Evolutionary conservation across 2,797 vertebrate genomes (phyloP).

Genomic region (Fringilla coelebs): DNA sequence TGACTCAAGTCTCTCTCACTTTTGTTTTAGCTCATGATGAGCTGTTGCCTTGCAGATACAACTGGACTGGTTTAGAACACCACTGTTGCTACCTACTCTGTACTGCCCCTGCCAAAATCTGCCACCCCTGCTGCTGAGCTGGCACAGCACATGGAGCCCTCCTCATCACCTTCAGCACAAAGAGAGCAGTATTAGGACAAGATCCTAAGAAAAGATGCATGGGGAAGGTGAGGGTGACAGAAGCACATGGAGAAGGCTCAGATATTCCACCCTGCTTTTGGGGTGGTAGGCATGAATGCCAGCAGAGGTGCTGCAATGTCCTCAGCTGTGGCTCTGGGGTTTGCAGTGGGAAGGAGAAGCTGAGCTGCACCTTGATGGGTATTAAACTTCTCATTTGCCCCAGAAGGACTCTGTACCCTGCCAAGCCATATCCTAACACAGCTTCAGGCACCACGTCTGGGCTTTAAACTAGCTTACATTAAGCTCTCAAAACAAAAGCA

Average conservation of each 20-base stretch:
- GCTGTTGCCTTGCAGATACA: neutral
- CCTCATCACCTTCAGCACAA: neutral
- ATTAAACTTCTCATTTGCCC: neutral
- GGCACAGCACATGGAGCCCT: neutral
- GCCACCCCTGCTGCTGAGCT: neutral
- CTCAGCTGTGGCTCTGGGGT: neutral
- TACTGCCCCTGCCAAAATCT: neutral
- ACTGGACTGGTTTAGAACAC: neutral
- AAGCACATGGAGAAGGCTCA: neutral
- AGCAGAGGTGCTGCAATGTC: neutral
- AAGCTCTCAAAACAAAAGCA: neutral
- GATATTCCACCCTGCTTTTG: neutral
- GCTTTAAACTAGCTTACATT: neutral
- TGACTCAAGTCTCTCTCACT: neutral
- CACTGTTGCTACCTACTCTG: accelerated
- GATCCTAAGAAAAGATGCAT: neutral
- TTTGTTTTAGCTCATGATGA: neutral
- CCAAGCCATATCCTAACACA: neutral
- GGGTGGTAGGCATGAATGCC: neutral
- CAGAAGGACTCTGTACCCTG: neutral
- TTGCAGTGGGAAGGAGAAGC: neutral
- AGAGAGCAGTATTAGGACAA: neutral
- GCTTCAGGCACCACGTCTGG: neutral
- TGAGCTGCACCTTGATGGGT: neutral
- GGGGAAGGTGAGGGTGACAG: neutral